These are phyloP conservation scores for Sebastes elongatus DNA, from an alignment of 2,797 vertebrate genomes.

Conservation along the genomic window DNA sequence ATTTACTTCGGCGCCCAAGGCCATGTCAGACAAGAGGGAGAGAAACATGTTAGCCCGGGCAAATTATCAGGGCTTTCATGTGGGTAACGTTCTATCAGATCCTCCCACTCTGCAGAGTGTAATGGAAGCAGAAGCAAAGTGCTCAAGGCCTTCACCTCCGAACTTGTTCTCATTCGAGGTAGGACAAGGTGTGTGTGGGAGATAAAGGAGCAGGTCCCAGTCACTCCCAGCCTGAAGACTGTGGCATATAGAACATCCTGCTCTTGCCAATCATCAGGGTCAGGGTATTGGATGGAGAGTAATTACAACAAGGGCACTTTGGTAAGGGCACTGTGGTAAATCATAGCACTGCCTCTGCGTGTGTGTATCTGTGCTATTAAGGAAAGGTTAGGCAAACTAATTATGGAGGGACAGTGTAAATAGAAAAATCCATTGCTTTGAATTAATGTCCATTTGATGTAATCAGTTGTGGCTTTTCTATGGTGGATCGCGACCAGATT, in stretches of 20 bases:
- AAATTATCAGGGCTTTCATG: constrained; percentile 77
- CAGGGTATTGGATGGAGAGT: constrained; percentile 73
- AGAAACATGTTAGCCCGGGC: constrained; percentile 66
- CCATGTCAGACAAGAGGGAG: constrained; percentile 67
- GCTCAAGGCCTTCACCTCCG: constrained; percentile 72
- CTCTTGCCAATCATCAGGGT: constrained; percentile 73
- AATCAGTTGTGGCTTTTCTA: constrained; percentile 54
- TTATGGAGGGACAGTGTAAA: constrained; percentile 66
- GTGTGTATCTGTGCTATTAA: constrained; percentile 32
- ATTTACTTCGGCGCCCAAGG: constrained; percentile 78
- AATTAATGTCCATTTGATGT: constrained; percentile 68
- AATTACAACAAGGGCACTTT: constrained; percentile 73
- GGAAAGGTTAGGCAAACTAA: constrained; percentile 75
- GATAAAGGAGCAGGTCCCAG: constrained; percentile 73
- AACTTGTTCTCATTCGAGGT: constrained; percentile 67
- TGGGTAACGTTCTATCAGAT: constrained; percentile 76
- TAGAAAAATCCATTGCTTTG: constrained; percentile 69
- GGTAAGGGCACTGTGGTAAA: constrained; percentile 68
- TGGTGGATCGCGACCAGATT: neutral
- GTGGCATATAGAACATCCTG: constrained; percentile 64
- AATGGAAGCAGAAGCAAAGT: constrained; percentile 73
- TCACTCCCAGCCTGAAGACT: constrained; percentile 56
- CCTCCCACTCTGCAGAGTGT: constrained; percentile 71
- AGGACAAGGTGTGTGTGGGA: constrained; percentile 76
- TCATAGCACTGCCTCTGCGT: constrained; percentile 38